Evolutionary conservation across 2,888 invertebrate genomes (phyloP).

Genomic region (Synergus gifuensis): DNA sequence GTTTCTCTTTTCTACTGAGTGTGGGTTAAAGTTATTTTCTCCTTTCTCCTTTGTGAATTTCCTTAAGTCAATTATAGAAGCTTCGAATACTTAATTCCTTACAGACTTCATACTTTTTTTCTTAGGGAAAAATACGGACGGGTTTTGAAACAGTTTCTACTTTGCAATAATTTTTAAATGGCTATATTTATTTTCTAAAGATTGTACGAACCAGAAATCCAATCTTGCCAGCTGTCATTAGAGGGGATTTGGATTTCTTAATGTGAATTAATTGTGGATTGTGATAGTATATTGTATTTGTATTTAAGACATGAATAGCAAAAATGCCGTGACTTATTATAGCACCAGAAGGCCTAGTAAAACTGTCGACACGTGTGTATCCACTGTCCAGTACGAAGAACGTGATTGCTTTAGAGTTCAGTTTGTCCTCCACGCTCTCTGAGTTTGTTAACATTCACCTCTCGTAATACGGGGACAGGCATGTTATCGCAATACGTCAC

Average conservation of each 20-base stretch:
- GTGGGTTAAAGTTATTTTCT: no score
- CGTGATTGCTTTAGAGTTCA: conserved; percentile 2
- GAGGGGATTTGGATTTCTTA: background rate
- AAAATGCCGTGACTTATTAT: background rate
- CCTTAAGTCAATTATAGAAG: no score
- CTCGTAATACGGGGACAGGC: conserved; percentile 19
- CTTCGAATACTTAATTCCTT: no score
- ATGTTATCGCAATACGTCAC: conserved; percentile 35
- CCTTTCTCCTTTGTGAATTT: no score
- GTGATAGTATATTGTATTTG: background rate
- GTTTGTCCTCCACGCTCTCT: conserved; percentile 25
- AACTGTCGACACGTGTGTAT: conserved; percentile 6
- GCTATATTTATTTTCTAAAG: no score
- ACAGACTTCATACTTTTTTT: no score
- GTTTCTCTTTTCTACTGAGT: no score
- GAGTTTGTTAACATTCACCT: conserved; percentile 33
- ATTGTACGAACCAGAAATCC: no score
- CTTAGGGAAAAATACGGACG: no score
- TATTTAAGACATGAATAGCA: background rate
- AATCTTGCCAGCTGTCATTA: background rate
- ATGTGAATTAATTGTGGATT: background rate
- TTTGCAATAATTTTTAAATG: no score
- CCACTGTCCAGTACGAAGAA: background rate
- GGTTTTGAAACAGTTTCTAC: no score
- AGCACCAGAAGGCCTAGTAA: background rate